These are phyloP conservation scores for Drosophila prosaltans DNA, from an alignment of 1,140 invertebrate species.

Conservation along the genomic window DNA sequence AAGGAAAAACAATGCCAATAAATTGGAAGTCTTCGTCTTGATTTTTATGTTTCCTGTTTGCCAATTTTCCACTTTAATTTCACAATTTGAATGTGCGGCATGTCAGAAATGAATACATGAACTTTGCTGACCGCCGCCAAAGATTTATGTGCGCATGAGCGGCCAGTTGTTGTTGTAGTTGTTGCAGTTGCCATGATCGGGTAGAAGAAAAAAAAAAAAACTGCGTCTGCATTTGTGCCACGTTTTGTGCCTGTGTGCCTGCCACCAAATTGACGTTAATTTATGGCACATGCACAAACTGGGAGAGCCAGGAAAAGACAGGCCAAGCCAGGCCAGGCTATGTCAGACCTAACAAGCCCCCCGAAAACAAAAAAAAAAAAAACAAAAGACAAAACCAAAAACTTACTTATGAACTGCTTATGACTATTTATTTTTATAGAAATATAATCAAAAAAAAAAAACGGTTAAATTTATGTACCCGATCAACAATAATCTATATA, in stretches of 20 bases:
- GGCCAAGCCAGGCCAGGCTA: constrained; percentile 6
- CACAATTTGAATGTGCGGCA: constrained; percentile 75
- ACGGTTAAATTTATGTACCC: constrained; percentile 73
- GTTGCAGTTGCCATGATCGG: constrained; percentile 7
- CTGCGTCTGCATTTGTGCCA: constrained; percentile 38
- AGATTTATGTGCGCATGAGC: constrained; percentile 77
- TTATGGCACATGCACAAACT: constrained; percentile 73
- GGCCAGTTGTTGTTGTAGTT: constrained; percentile 34
- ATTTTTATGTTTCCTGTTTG: constrained; percentile 79
- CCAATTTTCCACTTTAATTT: constrained; percentile 80
- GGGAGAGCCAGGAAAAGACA: constrained; percentile 4
- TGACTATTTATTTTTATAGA: constrained; percentile 79
- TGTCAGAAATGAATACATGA: constrained; percentile 80
- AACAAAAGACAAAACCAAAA: constrained; percentile 55
- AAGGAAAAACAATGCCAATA: constrained; percentile 67
- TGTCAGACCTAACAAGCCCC: constrained; percentile 50
- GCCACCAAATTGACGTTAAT: constrained; percentile 76
- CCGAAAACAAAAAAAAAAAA: constrained; percentile 40
- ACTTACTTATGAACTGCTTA: constrained; percentile 79
- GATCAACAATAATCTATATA: constrained; percentile 34
- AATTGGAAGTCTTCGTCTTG: constrained; percentile 65
- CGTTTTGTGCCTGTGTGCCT: constrained; percentile 23
- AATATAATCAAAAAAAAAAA: constrained; percentile 66
- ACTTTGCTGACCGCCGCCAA: constrained; percentile 70
- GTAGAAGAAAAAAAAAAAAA: constrained; percentile 16